Conservation (phyloP, 2,113 vertebrate species). For the Scatophagus argus region DNA sequence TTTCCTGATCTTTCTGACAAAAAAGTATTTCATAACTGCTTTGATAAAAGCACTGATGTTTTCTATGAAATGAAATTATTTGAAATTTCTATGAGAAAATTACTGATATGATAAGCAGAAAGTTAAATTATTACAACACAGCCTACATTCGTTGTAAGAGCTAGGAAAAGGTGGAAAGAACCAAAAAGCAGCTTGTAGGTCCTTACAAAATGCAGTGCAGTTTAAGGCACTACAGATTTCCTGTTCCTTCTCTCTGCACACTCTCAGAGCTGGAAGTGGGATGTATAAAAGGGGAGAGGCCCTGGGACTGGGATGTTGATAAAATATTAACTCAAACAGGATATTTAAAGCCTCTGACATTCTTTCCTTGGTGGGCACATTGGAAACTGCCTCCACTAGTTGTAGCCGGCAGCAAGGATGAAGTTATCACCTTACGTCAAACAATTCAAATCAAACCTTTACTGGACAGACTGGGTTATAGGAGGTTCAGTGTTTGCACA, state of each 20-base stretch:
- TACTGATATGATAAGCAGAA: not conserved
- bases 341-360: slow-evolving; percentile 78
- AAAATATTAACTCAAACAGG: slow-evolving; percentile 76
- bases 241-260: slow-evolving; percentile 29
- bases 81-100: no score
- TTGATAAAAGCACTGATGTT: not conserved
- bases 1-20: slow-evolving; percentile 10
- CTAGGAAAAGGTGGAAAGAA: not conserved
- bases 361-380: slow-evolving; percentile 47
- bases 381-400: slow-evolving; percentile 44
- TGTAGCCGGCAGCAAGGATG: slow-evolving; percentile 18
- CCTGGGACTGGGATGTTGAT: slow-evolving; percentile 64
- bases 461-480: not conserved
- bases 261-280: slow-evolving; percentile 44
- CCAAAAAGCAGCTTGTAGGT: not conserved
- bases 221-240: slow-evolving; percentile 6
- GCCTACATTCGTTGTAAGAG: not conserved
- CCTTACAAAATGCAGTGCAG: not conserved
- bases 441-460: not conserved
- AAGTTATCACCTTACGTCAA: not conserved
- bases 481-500: not conserved
- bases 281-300: slow-evolving; percentile 44
- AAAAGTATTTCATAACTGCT: not conserved
- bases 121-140: not conserved
- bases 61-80: no score